Evolutionary conservation across 2,797 vertebrate genomes (phyloP).

Genomic region (Lophura swinhoii): DNA sequence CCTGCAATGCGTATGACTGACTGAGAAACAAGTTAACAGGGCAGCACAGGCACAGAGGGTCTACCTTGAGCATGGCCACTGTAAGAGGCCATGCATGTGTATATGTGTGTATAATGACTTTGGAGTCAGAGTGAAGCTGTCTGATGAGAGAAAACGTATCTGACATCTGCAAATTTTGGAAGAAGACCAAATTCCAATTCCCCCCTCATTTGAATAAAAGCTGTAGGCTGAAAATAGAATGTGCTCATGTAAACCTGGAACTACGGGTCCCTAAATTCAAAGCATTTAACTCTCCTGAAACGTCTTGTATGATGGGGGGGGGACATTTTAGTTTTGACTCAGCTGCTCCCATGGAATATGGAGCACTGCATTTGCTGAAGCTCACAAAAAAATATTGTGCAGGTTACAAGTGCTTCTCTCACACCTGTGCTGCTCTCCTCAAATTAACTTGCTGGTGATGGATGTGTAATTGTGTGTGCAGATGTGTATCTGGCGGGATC

Average conservation of each 20-base stretch:
- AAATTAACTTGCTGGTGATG: conserved; percentile 51
- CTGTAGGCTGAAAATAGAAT: not conserved
- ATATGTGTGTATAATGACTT: not conserved
- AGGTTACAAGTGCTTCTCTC: conserved; percentile 12
- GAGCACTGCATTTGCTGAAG: conserved; percentile 9
- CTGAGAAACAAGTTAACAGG: not conserved
- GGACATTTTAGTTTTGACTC: not conserved
- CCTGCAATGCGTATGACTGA: not conserved
- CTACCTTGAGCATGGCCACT: not conserved
- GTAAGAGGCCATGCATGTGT: not conserved
- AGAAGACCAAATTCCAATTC: not conserved
- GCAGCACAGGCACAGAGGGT: not conserved
- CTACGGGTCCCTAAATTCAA: not conserved
- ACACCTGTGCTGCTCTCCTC: conserved; percentile 11
- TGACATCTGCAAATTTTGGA: conserved; percentile 14
- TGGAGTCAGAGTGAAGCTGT: not conserved
- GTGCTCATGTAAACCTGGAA: not conserved
- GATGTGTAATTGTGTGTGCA: conserved; percentile 30
- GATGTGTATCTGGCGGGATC: not conserved
- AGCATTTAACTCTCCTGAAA: not conserved
- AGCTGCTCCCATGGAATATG: not conserved
- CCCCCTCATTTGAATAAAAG: not conserved
- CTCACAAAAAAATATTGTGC: not conserved
- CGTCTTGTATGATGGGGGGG: not conserved
- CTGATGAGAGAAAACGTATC: not conserved